Base-by-base conservation (phyloP, 2,888 invertebrate species). In the Aspidiotus rigidus region DNA sequence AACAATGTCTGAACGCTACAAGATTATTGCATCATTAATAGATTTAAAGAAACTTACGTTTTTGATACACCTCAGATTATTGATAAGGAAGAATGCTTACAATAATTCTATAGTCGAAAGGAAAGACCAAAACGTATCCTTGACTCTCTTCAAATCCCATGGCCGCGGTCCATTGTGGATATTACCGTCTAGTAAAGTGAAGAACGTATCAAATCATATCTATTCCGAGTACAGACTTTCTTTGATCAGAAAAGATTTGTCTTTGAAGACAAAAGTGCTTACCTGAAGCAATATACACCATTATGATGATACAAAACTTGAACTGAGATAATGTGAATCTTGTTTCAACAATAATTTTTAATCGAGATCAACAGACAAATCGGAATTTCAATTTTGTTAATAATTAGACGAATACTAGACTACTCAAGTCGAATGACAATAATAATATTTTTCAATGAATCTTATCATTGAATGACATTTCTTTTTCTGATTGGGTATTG, bases 121-220 rank as follows among this genome's bases (percentile, higher is more conserved):
- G 41, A 64, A 54, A 7, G 64, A 55, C 55, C 64, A 55, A 53
- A 64, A 54, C 15, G 64, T 56, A 7, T 64, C 64, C 16, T 64
- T 64, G 10, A 64, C 16, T 41, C 64, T 54, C 7, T 64, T 54
- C 9, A 55, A 0, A 11, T 54, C 55, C 64, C 64, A 64, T 13
- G 64, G 64, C 16, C 53, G 49, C 6, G 55, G 64, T 1, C 49
- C 49, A 49, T 64, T 49, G 10, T 28, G 54, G 39, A 64, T 11
- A 40, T 53, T 41, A 10, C 64, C 64, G 41, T 64, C 64, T 64
- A 16, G 11, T 55, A 15, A 49, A 11, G 15, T 7, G 15, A n/a
- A 15, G 2, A 57, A 57, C 10, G 11, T 6, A 15, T 15, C 6
- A n/a, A 49, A 49, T 49, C 49, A 3, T 3, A 11, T 49, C 49